Conservation (phyloP, 1,140 invertebrate species). For the Triops cancriformis region DNA sequence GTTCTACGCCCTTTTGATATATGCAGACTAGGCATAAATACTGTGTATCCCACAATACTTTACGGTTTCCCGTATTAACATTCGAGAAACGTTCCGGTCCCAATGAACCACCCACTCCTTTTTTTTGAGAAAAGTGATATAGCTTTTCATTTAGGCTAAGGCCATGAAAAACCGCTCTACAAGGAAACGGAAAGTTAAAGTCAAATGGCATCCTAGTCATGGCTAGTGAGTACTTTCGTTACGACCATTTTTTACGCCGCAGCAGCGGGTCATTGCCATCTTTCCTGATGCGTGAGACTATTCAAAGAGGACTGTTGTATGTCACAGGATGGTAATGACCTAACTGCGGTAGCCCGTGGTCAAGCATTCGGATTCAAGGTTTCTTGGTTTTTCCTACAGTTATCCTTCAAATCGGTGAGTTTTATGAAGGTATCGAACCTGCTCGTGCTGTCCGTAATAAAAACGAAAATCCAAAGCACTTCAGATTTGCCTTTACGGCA, state of each 20-base stretch:
- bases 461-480: not conserved
- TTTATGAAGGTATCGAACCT: not conserved
- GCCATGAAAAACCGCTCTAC: not conserved
- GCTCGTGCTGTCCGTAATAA: not conserved
- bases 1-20: not conserved
- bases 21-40: too few species aligned
- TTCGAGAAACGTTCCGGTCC: too few species aligned
- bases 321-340: not conserved
- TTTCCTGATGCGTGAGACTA: not conserved
- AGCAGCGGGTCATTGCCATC: not conserved
- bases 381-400: not conserved
- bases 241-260: not conserved
- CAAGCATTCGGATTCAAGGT: not conserved
- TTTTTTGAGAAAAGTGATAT: too few species aligned
- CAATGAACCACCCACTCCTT: too few species aligned
- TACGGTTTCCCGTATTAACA: too few species aligned
- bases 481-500: not conserved
- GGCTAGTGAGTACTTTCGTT: not conserved
- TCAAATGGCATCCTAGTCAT: not conserved
- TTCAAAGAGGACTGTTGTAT: not conserved
- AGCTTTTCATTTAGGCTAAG: not conserved
- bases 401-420: not conserved
- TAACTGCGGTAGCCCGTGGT: conserved; percentile 3
- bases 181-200: not conserved
- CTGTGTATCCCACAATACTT: too few species aligned